Evolutionary conservation across 2,888 invertebrate genomes (phyloP), one percentile per base, ranked within the genome.

Genomic region (Pilophorus perplexus): DNA sequence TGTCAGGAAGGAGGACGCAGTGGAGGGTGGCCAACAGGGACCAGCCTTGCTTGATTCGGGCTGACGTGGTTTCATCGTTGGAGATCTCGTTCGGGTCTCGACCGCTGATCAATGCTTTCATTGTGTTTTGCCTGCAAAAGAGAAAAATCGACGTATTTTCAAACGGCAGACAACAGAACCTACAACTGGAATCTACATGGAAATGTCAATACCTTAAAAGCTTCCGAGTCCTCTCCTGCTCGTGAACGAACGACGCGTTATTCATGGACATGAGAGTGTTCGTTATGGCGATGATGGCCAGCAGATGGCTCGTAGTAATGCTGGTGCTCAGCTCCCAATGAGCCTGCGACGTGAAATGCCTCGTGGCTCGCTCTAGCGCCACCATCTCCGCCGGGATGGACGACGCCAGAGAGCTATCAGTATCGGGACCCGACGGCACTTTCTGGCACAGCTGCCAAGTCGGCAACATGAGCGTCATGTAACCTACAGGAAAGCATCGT

Each of bases 191-290:
- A 3, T 6, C 12, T 6, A 38, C 12, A 14, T 38, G 38, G 38
- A 38, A 12, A 2, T 54, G 3, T 25, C 50, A 37, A 72, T 72
- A 85, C 85, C 87, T 83, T 76, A 88, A 87, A 74, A 91, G 76
- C 74, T 89, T 86, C 71, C 91, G 83, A 71, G 85, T 87, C 66
- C 89, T 81, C 75, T 93, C 92, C 76, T 89, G 90, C 73, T 92
- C 92, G 0, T 91, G 89, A 70, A 93, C 85, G 78, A 97, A 95
- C 40, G 93, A 91, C 28, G 95, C 93, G 74, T 93, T 93, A 76
- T 89, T 93, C 93, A 98, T 96, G 0, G 95, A 93, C 94, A 98
- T 94, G 55, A 99, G 82, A 0, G 98, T 98, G 79, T 99, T 96
- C 55, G 97, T 91, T 66, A 97, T 83, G 0, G 97, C 90, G 60